These are phyloP conservation scores for Chrysopa pallens DNA, from an alignment of 1,140 invertebrate genomes.

Conservation along the genomic window DNA sequence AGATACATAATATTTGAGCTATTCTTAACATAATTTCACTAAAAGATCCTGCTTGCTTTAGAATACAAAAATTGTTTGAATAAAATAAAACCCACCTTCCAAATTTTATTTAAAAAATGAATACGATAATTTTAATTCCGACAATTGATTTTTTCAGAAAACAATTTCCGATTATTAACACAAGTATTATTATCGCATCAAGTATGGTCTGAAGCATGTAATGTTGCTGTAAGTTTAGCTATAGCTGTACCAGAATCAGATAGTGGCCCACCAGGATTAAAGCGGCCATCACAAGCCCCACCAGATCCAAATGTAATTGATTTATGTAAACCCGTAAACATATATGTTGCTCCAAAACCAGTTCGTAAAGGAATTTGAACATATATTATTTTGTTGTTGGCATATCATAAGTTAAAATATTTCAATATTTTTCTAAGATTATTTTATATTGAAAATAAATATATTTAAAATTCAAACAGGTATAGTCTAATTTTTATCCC, in stretches of 20 bases:
- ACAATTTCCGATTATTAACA: constrained; percentile 62
- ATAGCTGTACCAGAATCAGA: constrained; percentile 53
- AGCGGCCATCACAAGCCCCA: constrained; percentile 28
- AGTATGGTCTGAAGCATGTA: constrained; percentile 76
- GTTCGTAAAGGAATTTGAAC: constrained; percentile 63
- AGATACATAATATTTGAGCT: too few relatives aligned
- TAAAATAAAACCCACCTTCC: too few relatives aligned
- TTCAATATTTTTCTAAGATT: too few relatives aligned
- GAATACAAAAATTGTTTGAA: too few relatives aligned
- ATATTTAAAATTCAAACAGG: too few relatives aligned
- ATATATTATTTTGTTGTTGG: too few relatives aligned
- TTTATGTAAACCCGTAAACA: constrained; percentile 74
- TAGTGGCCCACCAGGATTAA: constrained; percentile 16
- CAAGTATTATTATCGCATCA: constrained; percentile 78
- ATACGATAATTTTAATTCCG: constrained; percentile 6
- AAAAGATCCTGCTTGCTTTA: too few relatives aligned
- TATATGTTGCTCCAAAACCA: constrained; percentile 75
- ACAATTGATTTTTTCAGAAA: constrained; percentile 19
- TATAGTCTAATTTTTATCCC: too few relatives aligned
- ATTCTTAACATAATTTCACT: too few relatives aligned
- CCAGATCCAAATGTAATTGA: constrained; percentile 50
- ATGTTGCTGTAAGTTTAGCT: constrained; percentile 71
- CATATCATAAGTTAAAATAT: too few relatives aligned
- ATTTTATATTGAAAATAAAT: too few relatives aligned
- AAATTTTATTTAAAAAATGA: too few relatives aligned